Evolutionary conservation across 2,888 invertebrate genomes (phyloP).

Genomic region (Anorthoa munda): DNA sequence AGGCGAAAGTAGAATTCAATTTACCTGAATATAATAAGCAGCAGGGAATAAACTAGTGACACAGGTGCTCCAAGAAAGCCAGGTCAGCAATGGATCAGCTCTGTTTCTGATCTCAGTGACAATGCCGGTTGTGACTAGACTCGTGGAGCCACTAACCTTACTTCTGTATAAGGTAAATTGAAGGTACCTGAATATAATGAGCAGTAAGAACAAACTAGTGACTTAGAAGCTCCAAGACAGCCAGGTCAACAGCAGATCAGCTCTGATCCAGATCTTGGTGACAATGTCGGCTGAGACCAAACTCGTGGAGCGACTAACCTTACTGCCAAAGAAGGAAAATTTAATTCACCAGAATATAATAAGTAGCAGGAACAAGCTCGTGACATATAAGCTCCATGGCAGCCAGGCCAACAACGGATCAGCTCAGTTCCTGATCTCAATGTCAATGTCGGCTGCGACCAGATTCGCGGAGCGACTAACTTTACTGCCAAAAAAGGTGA

Average conservation of each 20-base stretch:
- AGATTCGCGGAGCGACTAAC: too few species aligned
- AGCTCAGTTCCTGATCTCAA: slow-evolving; percentile 91
- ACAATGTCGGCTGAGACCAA: slow-evolving; percentile 91
- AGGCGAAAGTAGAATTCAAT: too few species aligned
- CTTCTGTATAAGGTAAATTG: slow-evolving; percentile 70
- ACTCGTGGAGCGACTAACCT: slow-evolving; percentile 67
- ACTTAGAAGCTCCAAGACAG: slow-evolving; percentile 92
- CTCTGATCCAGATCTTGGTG: slow-evolving; percentile 91
- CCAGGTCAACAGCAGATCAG: slow-evolving; percentile 90
- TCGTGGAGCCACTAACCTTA: slow-evolving; percentile 77
- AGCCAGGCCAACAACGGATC: slow-evolving; percentile 91
- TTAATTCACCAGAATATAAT: slow-evolving; percentile 79
- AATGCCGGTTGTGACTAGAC: slow-evolving; percentile 91
- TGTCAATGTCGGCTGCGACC: slow-evolving; percentile 91
- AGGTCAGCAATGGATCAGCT: slow-evolving; percentile 90
- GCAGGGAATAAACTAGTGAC: slow-evolving; percentile 91
- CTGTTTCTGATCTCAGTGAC: slow-evolving; percentile 92
- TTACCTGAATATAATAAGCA: slow-evolving; percentile 92
- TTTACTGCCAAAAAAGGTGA: background rate
- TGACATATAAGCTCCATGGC: slow-evolving; percentile 92
- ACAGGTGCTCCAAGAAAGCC: slow-evolving; percentile 92
- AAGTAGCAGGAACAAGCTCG: slow-evolving; percentile 92
- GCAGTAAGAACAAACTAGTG: slow-evolving; percentile 92
- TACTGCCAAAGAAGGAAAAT: slow-evolving; percentile 9
- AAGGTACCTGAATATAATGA: slow-evolving; percentile 91